Evolutionary conservation across 2,113 vertebrate genomes (phyloP), one percentile per base, ranked within the genome.

Genomic region (Notothenia rossii): DNA sequence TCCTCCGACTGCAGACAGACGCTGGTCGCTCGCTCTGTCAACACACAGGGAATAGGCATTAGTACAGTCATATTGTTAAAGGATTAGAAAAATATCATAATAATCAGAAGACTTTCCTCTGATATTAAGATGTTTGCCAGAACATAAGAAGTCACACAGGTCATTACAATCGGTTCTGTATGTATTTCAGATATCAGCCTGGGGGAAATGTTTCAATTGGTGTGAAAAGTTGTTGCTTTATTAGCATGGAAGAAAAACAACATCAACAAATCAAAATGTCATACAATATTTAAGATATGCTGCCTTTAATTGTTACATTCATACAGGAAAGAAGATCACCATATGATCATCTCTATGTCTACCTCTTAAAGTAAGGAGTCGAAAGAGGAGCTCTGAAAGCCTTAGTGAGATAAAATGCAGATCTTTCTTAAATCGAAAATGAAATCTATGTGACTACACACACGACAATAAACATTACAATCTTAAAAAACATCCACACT

Each of bases 1-100:
- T 96, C 93, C 45, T 96, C 95, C 0, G 73, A 67, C 85, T 93
- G 91, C 46, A 94, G 81, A 10, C 71, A 58, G 40, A 85, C 72
- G 45, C 43, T 89, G 60, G 94, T 95, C 6, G 95, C 95, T 75
- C 67, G 81, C 79, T 96, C 95, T 96, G 87, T 71, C 20, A 74
- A 82, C 59, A 88, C 10, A 81, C 13, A 60, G 18, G 13, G 1
- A 25, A 46, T 18, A 43, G 22, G 56, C 6, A 60, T 9, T 50
- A 10, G 18, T 5, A 13, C 1, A 55, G 25, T n/a, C 4, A 54
- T 10, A n/a, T 33, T 4, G 29, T 67, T 10, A 13, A 15, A 20
- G 3, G 43, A 73, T 43, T 1, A 67, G 29, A 29, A 10, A 51
- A 2, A 20, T 29, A 1, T 29, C 1, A 12, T 0, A 63, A 46